Percentiles rank a stretch among this genome's conserved stretches.
phyloP scores from a whole-genome alignment of 2,113 vertebrate species.

The Gallinago paraguaiae region DNA sequence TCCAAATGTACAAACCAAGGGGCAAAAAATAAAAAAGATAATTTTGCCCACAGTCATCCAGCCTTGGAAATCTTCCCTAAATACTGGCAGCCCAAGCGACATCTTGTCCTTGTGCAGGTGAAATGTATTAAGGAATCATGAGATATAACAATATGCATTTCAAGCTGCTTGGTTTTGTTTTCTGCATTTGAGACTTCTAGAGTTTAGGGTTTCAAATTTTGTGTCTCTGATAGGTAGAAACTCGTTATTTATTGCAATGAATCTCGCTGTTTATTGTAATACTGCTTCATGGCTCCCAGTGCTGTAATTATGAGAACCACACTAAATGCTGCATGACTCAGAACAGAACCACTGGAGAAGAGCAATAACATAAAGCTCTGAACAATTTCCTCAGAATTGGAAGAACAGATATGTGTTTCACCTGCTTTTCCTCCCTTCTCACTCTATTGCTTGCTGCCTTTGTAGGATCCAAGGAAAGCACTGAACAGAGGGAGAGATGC shows the following conservation, averaged over 20 bases:
- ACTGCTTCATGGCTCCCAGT: not conserved
- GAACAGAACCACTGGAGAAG: not conserved
- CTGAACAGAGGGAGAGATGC: not conserved
- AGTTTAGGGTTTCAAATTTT: not conserved
- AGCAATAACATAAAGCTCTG: not conserved
- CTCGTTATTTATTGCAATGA: not conserved
- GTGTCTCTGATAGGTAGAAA: not conserved
- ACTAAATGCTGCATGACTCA: not conserved
- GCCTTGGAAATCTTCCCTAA: not conserved
- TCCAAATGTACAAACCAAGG: not conserved
- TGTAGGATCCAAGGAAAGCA: not conserved
- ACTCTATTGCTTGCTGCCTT: rapidly evolving
- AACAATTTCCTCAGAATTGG: not conserved
- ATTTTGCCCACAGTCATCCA: not conserved
- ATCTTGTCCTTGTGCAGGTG: not conserved
- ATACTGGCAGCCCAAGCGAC: not conserved
- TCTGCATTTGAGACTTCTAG: not conserved
- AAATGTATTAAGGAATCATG: not conserved
- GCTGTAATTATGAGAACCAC: not conserved
- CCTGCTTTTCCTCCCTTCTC: not conserved
- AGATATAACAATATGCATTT: not conserved
- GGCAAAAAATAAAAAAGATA: too few species aligned
- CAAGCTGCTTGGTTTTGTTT: not conserved
- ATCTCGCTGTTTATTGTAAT: not conserved
- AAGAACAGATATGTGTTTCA: not conserved